Percentiles rank a stretch among this genome's conserved stretches.
phyloP scores from a whole-genome alignment of 2,113 vertebrate genomes.

The Toxotes chatareus region DNA sequence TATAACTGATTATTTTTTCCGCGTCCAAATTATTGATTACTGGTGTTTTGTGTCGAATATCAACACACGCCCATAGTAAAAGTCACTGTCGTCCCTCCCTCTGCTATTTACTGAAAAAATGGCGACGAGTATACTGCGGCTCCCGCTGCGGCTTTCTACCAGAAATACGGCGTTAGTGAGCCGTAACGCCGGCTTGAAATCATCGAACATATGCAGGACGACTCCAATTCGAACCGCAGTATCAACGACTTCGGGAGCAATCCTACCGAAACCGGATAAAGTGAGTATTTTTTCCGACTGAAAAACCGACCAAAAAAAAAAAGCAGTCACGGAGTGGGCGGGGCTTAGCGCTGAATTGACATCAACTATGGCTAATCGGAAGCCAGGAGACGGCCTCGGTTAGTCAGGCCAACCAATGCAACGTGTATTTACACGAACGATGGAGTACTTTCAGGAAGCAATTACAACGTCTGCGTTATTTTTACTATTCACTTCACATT shows the following conservation, averaged over 20 bases:
- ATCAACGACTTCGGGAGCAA: slow-evolving; percentile 86
- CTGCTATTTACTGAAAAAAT: slow-evolving; percentile 47
- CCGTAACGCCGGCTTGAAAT: slow-evolving; percentile 55
- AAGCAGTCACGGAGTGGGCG: slow-evolving; percentile 24
- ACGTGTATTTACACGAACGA: slow-evolving; percentile 17
- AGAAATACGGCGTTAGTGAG: slow-evolving; percentile 45
- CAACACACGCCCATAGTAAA: slow-evolving; percentile 15
- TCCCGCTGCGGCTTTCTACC: slow-evolving; percentile 55
- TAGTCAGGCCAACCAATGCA: slow-evolving; percentile 52
- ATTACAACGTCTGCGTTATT: neutral
- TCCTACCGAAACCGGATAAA: slow-evolving; percentile 92
- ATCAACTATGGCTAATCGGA: slow-evolving; percentile 37
- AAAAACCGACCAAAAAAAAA: neutral
- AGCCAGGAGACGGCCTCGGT: fast-evolving
- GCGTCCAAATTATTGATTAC: neutral
- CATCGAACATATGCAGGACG: slow-evolving; percentile 39
- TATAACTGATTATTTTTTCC: too few species aligned
- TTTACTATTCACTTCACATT: neutral
- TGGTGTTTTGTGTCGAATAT: neutral
- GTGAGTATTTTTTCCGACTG: slow-evolving; percentile 79
- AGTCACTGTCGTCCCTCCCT: slow-evolving; percentile 19
- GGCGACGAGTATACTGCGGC: slow-evolving; percentile 70
- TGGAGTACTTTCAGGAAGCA: slow-evolving; percentile 52
- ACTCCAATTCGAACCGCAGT: slow-evolving; percentile 81
- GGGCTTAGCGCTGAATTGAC: slow-evolving; percentile 13